These are phyloP conservation scores for Glomeris maerens DNA, from an alignment of 1,140 invertebrate species.

Conservation along the genomic window DNA sequence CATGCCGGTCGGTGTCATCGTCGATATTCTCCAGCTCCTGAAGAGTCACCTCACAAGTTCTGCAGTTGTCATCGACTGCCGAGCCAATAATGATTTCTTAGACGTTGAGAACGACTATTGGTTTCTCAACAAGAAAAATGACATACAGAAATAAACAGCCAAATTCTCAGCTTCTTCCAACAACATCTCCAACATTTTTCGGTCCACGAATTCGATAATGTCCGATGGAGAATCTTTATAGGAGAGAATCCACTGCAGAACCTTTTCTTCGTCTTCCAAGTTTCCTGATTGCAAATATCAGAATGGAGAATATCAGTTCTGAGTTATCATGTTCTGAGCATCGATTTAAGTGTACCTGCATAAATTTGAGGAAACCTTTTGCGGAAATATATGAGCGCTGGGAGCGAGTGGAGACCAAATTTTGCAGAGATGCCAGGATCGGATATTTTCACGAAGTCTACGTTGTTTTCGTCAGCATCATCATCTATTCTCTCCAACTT, in stretches of 20 bases:
- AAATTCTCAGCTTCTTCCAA: constrained; percentile 25
- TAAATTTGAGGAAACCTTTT: constrained; percentile 81
- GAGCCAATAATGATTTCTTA: constrained; percentile 1
- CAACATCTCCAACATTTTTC: constrained; percentile 24
- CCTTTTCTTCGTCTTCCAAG: constrained; percentile 22
- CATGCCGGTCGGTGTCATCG: constrained; percentile 24
- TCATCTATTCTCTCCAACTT: constrained; percentile 88
- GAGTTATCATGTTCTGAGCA: background rate
- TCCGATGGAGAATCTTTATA: constrained; percentile 23
- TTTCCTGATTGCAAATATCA: constrained; percentile 14
- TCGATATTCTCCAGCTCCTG: constrained; percentile 27
- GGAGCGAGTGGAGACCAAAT: constrained; percentile 67
- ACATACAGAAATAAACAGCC: constrained; percentile 26
- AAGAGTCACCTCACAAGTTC: constrained; percentile 22
- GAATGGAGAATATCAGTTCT: constrained; percentile 3
- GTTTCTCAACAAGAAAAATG: background rate
- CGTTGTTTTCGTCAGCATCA: constrained; percentile 77
- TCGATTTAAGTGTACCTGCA: constrained; percentile 29
- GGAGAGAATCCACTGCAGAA: constrained; percentile 23
- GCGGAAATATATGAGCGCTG: constrained; percentile 74
- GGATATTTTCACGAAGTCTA: constrained; percentile 71
- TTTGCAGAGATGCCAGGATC: constrained; percentile 60
- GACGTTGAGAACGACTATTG: background rate
- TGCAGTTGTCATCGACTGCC: constrained; percentile 11
- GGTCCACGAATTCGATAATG: constrained; percentile 25